Conservation (phyloP, 2,113 vertebrate genomes). For the Lepus europaeus region DNA sequence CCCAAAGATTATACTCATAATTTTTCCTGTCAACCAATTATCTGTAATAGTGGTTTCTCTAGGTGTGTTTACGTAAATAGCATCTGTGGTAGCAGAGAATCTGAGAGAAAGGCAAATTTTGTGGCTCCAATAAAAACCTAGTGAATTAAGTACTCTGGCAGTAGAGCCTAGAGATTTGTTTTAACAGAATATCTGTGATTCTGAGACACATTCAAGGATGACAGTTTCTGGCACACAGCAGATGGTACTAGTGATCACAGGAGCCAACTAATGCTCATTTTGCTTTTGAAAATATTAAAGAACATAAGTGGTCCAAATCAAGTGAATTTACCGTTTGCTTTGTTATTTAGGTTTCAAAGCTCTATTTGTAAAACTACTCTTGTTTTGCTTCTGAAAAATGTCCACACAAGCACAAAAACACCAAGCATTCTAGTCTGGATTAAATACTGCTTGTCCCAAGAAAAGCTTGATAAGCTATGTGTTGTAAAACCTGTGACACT, state of each 20-base stretch:
- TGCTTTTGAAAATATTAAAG: constrained; percentile 55
- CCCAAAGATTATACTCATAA: constrained; percentile 9
- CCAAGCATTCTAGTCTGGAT: neutral
- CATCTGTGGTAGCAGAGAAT: neutral
- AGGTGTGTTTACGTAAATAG: neutral
- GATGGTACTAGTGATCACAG: neutral
- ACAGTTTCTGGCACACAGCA: neutral
- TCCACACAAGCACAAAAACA: constrained; percentile 39
- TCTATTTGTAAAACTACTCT: constrained; percentile 54
- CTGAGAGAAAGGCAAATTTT: neutral
- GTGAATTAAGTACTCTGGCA: neutral
- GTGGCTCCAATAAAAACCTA: neutral
- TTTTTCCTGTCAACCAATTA: neutral
- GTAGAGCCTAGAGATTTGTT: neutral
- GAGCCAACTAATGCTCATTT: neutral
- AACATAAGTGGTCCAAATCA: constrained; percentile 39
- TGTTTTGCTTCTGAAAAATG: constrained; percentile 47
- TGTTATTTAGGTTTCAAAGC: constrained; percentile 54
- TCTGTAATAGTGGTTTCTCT: neutral
- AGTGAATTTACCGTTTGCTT: constrained; percentile 29
- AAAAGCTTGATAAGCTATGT: neutral
- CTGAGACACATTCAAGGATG: neutral
- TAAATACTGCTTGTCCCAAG: neutral
- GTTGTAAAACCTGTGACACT: neutral
- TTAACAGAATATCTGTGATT: neutral